These are phyloP conservation scores for Ctenoplectra terminalis DNA, from an alignment of 1,140 invertebrate genomes.

Conservation along the genomic window DNA sequence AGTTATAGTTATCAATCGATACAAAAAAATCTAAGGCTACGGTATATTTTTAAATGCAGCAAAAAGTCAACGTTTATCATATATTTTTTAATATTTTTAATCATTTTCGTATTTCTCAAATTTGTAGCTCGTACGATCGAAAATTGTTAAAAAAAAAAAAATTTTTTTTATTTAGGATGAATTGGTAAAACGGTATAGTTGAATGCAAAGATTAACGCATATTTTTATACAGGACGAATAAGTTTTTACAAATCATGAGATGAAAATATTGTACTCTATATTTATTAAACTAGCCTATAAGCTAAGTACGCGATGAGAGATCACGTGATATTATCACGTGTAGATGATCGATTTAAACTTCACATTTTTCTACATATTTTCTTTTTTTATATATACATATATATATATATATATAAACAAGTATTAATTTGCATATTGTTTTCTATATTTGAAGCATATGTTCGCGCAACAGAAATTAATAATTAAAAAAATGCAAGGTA, in stretches of 20 bases:
- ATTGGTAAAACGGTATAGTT: neutral
- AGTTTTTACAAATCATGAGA: neutral
- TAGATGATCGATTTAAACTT: constrained; percentile 45
- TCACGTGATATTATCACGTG: constrained; percentile 45
- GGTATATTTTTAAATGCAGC: neutral
- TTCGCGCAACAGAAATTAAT: neutral
- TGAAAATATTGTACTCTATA: neutral
- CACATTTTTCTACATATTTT: constrained; percentile 5
- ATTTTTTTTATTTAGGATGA: neutral
- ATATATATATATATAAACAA: no score
- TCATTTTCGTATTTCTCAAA: no score
- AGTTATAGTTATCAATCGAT: neutral
- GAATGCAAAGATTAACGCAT: neutral
- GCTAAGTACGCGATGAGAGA: neutral
- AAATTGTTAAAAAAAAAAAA: neutral
- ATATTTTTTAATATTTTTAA: neutral
- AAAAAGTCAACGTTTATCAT: neutral
- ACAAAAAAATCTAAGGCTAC: neutral
- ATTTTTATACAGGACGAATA: neutral
- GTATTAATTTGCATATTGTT: neutral
- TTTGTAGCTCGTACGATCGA: neutral
- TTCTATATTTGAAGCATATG: neutral
- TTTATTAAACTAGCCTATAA: constrained; percentile 9
- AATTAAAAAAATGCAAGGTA: neutral
- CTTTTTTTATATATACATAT: constrained; percentile 17